Evolutionary conservation across 1,140 invertebrate genomes (phyloP).

Genomic region (Galleria mellonella): DNA sequence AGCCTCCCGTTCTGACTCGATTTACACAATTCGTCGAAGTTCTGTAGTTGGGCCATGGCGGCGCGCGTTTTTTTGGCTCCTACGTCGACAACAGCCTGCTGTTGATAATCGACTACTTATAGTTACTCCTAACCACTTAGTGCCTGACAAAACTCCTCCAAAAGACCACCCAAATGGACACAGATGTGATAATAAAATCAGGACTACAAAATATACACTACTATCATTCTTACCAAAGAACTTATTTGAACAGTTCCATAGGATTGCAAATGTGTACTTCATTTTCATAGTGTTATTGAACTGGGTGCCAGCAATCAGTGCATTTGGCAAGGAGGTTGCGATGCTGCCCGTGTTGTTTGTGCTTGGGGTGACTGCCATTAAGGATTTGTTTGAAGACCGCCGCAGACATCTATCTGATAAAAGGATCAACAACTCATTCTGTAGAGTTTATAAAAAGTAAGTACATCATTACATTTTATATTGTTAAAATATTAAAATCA

Average conservation of each 20-base stretch:
- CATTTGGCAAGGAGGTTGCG: constrained; percentile 97
- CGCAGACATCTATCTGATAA: constrained; percentile 92
- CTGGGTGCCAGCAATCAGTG: constrained; percentile 95
- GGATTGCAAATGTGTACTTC: constrained; percentile 98
- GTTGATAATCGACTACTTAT: constrained; percentile 82
- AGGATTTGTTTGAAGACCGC: constrained; percentile 97
- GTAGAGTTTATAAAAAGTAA: constrained; percentile 93
- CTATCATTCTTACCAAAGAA: constrained; percentile 97
- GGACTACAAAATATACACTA: constrained; percentile 97
- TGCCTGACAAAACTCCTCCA: constrained; percentile 83
- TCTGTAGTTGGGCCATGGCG: constrained; percentile 82
- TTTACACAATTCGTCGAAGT: constrained; percentile 88
- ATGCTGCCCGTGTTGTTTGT: constrained; percentile 97
- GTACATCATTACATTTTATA: constrained; percentile 38
- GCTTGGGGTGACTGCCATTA: constrained; percentile 95
- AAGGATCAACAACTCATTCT: constrained; percentile 94
- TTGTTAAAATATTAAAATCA: too few species aligned
- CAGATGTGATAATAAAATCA: constrained; percentile 88
- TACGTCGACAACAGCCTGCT: constrained; percentile 75
- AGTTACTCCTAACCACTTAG: constrained; percentile 88
- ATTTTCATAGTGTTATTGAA: constrained; percentile 97
- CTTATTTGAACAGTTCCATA: constrained; percentile 97
- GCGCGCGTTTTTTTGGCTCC: constrained; percentile 76
- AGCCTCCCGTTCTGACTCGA: constrained; percentile 86
- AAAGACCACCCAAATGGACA: constrained; percentile 89